Evolutionary conservation across 2,888 invertebrate genomes (phyloP).

Genomic region (Macrophya alboannulata): DNA sequence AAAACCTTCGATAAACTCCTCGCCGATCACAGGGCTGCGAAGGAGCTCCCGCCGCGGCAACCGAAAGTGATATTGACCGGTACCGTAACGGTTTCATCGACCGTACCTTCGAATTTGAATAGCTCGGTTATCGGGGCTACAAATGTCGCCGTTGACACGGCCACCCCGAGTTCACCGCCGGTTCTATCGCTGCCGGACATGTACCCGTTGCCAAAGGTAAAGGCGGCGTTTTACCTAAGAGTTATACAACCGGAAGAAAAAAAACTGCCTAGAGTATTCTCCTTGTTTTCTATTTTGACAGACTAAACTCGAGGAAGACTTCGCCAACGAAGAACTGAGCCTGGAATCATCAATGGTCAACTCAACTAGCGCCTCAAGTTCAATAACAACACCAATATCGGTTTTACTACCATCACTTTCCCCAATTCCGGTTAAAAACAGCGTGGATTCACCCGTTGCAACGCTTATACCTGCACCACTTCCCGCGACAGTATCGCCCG

Average conservation of each 20-base stretch:
- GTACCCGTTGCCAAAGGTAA: slow-evolving; percentile 79
- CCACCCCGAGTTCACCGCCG: slow-evolving; percentile 81
- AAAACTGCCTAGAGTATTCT: not conserved
- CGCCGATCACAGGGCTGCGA: slow-evolving; percentile 87
- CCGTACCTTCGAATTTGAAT: slow-evolving; percentile 67
- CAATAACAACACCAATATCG: slow-evolving; percentile 73
- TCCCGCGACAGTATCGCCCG: slow-evolving; percentile 63
- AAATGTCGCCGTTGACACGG: slow-evolving; percentile 83
- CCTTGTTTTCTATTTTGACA: slow-evolving; percentile 67
- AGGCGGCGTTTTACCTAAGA: not conserved
- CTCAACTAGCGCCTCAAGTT: slow-evolving; percentile 59
- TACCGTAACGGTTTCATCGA: slow-evolving; percentile 68
- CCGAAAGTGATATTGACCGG: slow-evolving; percentile 67
- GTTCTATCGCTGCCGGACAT: slow-evolving; percentile 78
- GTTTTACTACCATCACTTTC: slow-evolving; percentile 76
- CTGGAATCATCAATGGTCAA: slow-evolving; percentile 68
- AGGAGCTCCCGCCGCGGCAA: slow-evolving; percentile 80
- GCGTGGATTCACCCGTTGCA: slow-evolving; percentile 67
- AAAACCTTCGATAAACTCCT: slow-evolving; percentile 89
- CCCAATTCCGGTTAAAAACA: slow-evolving; percentile 67
- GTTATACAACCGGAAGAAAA: not conserved
- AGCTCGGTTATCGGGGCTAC: slow-evolving; percentile 76
- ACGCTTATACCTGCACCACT: slow-evolving; percentile 65
- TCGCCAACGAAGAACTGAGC: slow-evolving; percentile 75
- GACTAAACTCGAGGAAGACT: slow-evolving; percentile 79